Base-by-base conservation (phyloP, 23 tunicate species). In the Trididemnum clinides region DNA sequence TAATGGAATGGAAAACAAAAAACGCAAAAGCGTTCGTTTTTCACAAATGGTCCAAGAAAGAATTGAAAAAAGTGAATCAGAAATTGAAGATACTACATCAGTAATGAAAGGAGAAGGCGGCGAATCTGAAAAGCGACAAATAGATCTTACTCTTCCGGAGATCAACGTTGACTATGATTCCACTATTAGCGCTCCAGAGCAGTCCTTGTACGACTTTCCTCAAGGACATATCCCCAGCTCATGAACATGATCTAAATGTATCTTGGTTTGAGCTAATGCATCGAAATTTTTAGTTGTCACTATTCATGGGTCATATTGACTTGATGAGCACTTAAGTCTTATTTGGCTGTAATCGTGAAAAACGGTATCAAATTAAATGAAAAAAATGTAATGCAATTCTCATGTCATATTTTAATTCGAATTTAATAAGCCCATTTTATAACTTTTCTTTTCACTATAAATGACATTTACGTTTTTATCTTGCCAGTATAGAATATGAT, bases 1-100 rank as follows among this genome's bases (percentile, higher is more conserved):
- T n/a, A 28, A 10, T n/a, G 5, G 5, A n/a, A 28, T 25, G 3
- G 75, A 66, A 51, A 82, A 82, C 34, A 72, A 85, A 36, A 78
- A 81, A 64, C 82, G 95, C n/a, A 94, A 94, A 78, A 94, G 90
- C 4, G 98, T 94, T 29, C 91, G 98, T 4, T 94, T 94, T 85
- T 89, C 94, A 18, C 84, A 94, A 57, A 94, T 90, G 5, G 98
- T 94, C 25, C 54, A 82, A 33, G 86, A 94, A 59, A 85, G 98
- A 66, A 51, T 89, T 18, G 98, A 94, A 35, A 86, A 73, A 12
- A 89, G 76, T 34, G 66, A 29, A 18, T 20, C 25, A 22, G 97
- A 92, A 62, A 72, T 92, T 72, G 88, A 94, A 71, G 94, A 89
- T 34, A 59, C 88, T 1, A 89, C 98, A 0, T 94, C 98, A n/a